Base-by-base conservation (phyloP, 1,140 invertebrate genomes). In the Pseudobourletiella spinata region DNA sequence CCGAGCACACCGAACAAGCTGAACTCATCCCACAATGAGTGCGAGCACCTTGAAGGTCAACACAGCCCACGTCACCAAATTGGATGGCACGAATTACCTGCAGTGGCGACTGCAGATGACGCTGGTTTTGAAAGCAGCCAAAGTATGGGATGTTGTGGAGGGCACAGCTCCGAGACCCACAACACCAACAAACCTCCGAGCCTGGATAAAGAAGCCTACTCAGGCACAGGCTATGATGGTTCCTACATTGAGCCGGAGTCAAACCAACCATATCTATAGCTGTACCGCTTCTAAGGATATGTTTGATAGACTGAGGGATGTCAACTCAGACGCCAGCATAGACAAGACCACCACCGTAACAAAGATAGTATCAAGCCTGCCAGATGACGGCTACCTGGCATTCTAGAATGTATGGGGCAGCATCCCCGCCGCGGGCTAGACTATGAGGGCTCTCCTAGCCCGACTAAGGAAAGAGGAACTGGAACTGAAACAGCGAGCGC, bases 321-420 rank as follows among this genome's bases (percentile, higher is more conserved):
- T 30, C 3, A 22, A 22, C 24, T 26, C 22, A 16, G 50, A 52
- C 22, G 25, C 50, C 4, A 26, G 22, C n/a, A 8, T 16, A 11
- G 8, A 14, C 4, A 4, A 8, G 3, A 18, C 25, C 3, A 24
- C 18, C 22, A 8, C 29, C 14, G 29, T 52, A 4, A 52, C 8
- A 16, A 52, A 52, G 29, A 24, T 52, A 3, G 50, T 52, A 6
- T 3, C 3, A 14, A 8, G 50, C 18, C 50, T 52, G 3, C 8
- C 50, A 46, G 70, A 46, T 2, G 85, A 3, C n/a, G 3, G 18
- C 4, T 22, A 8, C n/a, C 43, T 20, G n/a, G n/a, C n/a, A n/a
- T n/a, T n/a, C n/a, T n/a, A n/a, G n/a, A n/a, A n/a, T n/a, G n/a
- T n/a, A n/a, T 46, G 43, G 43, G 43, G 24, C 18, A 46, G 43